A percentile compares a stretch with the other conserved stretches of the same genome.
Evolutionary conservation across 2,888 invertebrate species (phyloP).

Genomic region (Mycalesis mineus): DNA sequence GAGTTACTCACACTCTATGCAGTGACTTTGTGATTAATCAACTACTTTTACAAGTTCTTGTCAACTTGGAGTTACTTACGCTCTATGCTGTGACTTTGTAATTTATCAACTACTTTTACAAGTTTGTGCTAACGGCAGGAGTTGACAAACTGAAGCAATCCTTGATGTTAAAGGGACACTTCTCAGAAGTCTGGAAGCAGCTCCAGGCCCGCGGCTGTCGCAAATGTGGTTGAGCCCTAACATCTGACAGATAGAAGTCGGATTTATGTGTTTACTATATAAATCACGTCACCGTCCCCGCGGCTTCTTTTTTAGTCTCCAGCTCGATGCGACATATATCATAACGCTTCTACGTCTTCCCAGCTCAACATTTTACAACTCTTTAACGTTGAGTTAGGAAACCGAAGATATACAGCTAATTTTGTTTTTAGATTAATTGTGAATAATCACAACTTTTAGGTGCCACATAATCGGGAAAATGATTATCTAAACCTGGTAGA

Average conservation of each 20-base stretch:
- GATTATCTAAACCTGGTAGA: too few species aligned
- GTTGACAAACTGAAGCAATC: neutral
- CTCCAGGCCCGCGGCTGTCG: neutral
- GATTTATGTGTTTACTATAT: constrained; percentile 79
- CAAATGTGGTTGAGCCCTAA: constrained; percentile 5
- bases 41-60: too few species aligned
- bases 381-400: neutral
- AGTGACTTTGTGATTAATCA: too few species aligned
- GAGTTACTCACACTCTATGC: neutral
- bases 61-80: neutral
- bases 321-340: constrained; percentile 51
- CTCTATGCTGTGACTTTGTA: too few species aligned
- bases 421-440: too few species aligned
- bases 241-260: constrained; percentile 71
- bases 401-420: neutral
- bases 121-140: too few species aligned
- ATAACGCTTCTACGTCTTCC: constrained; percentile 58
- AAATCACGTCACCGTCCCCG: constrained; percentile 63
- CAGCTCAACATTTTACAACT: constrained; percentile 41
- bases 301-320: constrained; percentile 63
- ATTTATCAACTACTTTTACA: too few species aligned
- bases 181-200: too few species aligned
- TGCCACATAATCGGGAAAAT: too few species aligned
- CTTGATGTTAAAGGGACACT: too few species aligned
- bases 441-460: too few species aligned